Conservation (phyloP, 2,113 vertebrate genomes). For the Oncorhynchus kisutch region DNA sequence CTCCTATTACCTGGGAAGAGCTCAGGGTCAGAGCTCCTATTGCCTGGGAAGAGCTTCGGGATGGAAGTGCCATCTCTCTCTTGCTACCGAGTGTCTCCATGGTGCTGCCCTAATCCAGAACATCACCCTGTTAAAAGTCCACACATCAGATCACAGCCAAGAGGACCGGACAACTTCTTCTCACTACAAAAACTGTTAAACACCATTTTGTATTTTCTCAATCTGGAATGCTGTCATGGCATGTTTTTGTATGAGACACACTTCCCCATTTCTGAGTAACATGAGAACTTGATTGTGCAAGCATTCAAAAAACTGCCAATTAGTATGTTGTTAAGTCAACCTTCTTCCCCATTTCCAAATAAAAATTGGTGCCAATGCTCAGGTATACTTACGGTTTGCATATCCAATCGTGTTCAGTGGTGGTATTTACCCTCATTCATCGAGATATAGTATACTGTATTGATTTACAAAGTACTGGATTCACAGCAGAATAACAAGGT, state of each 20-base stretch:
- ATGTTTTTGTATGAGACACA: too few relatives aligned
- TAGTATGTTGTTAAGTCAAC: too few relatives aligned
- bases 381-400: too few relatives aligned
- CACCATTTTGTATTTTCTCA: neutral
- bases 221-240: neutral
- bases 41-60: neutral
- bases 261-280: neutral
- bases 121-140: slow-evolving; percentile 27
- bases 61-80: slow-evolving; percentile 3
- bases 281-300: neutral
- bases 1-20: neutral
- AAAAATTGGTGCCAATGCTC: too few relatives aligned
- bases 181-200: neutral
- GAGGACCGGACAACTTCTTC: neutral
- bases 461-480: too few relatives aligned
- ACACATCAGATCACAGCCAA: neutral
- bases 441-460: too few relatives aligned
- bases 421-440: too few relatives aligned
- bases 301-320: too few relatives aligned
- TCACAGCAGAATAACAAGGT: too few relatives aligned
- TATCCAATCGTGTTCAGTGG: too few relatives aligned
- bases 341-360: too few relatives aligned
- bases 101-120: slow-evolving; percentile 14
- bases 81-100: slow-evolving; percentile 24
- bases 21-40: neutral